A percentile compares a stretch with the other conserved stretches of the same genome.
Evolutionary conservation across 2,888 invertebrate species (phyloP).

Genomic region (Cheiracanthium punctorium): DNA sequence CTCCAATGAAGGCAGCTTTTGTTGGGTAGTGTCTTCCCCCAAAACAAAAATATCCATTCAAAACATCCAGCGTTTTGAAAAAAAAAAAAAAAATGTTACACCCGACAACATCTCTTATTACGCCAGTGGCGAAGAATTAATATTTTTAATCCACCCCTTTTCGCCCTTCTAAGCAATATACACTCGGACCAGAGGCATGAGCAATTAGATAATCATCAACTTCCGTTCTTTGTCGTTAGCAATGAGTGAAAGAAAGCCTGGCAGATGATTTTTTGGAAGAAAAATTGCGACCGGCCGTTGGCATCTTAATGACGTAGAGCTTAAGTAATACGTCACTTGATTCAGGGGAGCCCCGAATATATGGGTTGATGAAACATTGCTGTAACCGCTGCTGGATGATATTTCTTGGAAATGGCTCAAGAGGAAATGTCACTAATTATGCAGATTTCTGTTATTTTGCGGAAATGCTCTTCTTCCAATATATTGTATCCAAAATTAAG

Average conservation of each 20-base stretch:
- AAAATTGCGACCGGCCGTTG: slow-evolving; percentile 11
- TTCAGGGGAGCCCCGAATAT: not conserved
- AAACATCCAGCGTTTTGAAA: not conserved
- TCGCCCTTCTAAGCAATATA: not conserved
- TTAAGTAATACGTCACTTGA: slow-evolving; percentile 18
- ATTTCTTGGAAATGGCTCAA: too few species aligned
- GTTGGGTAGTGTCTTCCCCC: not conserved
- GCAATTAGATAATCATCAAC: slow-evolving; percentile 56
- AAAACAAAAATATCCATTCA: slow-evolving; percentile 1
- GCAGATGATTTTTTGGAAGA: not conserved
- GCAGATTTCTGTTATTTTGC: too few species aligned
- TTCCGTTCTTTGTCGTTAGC: slow-evolving; percentile 55
- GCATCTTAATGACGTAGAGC: slow-evolving; percentile 15
- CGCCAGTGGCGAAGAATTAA: not conserved
- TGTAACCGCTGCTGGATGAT: not conserved
- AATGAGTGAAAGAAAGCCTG: slow-evolving; percentile 33
- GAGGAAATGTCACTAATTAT: too few species aligned
- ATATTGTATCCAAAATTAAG: too few species aligned
- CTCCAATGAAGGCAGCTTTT: not conserved
- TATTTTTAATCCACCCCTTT: slow-evolving; percentile 2
- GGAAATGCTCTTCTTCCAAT: too few species aligned
- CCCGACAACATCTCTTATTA: not conserved
- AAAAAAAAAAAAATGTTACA: not conserved
- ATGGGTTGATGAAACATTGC: not conserved
- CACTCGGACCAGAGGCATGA: not conserved